Conservation (phyloP, 2,797 vertebrate genomes). For the Merluccius polli region DNA sequence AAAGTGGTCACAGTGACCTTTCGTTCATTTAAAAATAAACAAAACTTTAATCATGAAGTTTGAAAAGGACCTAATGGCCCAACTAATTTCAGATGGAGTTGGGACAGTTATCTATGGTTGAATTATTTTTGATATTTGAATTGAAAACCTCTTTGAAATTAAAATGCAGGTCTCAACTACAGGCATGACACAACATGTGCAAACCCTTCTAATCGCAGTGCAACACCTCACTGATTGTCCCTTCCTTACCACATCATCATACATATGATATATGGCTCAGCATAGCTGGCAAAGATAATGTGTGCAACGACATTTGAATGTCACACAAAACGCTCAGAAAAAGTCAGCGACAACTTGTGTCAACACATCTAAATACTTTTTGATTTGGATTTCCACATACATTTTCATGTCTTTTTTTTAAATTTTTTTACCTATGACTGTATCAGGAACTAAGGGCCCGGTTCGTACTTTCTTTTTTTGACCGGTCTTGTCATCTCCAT, state of each 20-base stretch:
- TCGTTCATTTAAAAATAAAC: not conserved
- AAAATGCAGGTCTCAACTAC: not conserved
- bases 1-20: not conserved
- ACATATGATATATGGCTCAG: not conserved
- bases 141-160: not conserved
- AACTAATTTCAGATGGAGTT: too few species aligned
- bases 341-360: too few species aligned
- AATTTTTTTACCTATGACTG: constrained; percentile 51
- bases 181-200: not conserved
- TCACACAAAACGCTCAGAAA: not conserved
- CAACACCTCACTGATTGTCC: not conserved
- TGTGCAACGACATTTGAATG: not conserved
- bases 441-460: constrained; percentile 52
- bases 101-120: not conserved
- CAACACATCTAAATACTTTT: not conserved
- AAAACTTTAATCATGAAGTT: not conserved
- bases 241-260: not conserved
- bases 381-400: not conserved
- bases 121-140: not conserved
- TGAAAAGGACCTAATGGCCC: too few species aligned
- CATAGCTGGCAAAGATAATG: not conserved
- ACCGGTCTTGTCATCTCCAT: constrained; percentile 30
- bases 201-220: not conserved
- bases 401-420: not conserved
- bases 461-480: constrained; percentile 45